phyloP scores from a whole-genome alignment of 2,113 vertebrate genomes.

The Pelodiscus sinensis region DNA sequence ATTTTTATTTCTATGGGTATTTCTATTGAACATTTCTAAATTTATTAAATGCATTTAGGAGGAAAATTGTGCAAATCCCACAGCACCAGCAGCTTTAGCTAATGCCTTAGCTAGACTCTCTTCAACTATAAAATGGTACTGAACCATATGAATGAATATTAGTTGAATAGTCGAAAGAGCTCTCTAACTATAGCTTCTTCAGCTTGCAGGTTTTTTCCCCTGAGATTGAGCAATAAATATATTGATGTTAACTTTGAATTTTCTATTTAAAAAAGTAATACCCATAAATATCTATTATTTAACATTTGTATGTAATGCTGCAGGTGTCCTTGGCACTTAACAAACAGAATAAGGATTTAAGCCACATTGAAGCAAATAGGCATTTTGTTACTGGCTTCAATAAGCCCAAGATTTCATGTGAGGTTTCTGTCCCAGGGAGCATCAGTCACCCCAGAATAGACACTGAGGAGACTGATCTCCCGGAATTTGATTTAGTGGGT shows the following conservation, averaged over 20 bases:
- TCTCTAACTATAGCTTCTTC: constrained; percentile 43
- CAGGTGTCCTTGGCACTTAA: not conserved
- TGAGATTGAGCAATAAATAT: constrained; percentile 46
- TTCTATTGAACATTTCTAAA: not conserved
- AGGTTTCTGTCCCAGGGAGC: not conserved
- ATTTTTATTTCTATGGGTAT: not conserved
- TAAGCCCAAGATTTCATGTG: not conserved
- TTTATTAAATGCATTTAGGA: constrained; percentile 7
- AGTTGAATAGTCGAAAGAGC: constrained; percentile 5
- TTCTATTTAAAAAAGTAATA: constrained; percentile 38
- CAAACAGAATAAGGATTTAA: not conserved
- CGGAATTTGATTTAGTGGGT: no score
- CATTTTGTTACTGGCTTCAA: not conserved
- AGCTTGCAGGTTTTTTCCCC: constrained; percentile 22
- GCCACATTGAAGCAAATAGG: not conserved
- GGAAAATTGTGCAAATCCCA: constrained; percentile 30
- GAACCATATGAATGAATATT: constrained; percentile 49
- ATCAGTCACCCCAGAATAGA: not conserved
- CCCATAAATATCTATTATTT: constrained; percentile 34
- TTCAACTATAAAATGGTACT: constrained; percentile 54
- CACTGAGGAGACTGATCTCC: no score
- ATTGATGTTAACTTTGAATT: constrained; percentile 28
- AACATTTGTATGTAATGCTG: not conserved
- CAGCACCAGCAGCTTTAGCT: constrained; percentile 18
- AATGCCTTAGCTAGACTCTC: constrained; percentile 51